Base-by-base conservation (phyloP, 1,140 invertebrate species). In the Drosophila saltans region DNA sequence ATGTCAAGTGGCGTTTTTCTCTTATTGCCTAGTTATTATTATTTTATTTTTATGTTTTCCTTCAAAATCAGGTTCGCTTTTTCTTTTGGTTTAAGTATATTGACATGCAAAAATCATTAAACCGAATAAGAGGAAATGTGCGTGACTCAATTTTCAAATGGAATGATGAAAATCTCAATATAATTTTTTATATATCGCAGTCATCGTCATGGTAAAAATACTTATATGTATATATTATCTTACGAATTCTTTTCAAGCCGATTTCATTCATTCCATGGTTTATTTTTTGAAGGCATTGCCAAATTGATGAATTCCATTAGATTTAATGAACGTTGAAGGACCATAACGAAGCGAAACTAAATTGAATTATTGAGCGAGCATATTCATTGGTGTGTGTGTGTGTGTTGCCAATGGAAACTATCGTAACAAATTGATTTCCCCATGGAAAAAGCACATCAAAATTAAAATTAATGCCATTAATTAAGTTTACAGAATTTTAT, bases 1-100 rank as follows among this genome's bases (percentile, higher is more conserved):
- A 77, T 83, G 80, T 82, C 69, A 82, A 77, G 72, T 77, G 75
- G 63, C 57, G 70, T 66, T 76, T 74, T 86, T 81, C 74, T 69
- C 66, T 63, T 72, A 59, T 68, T 66, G 11, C 9, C 63, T 66
- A 62, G 45, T 52, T 59, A 72, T 60, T 30, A 30, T 30, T 36
- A 36, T 36, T 6, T 36, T 36, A 36, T 36, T 36, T 6, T 36
- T 36, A 36, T 36, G 33, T 36, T 36, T 36, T 36, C 33, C 6
- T 6, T 1, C 33, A 36, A 72, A 74, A 60, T 52, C 70, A 52
- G 28, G 40, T 41, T 36, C 7, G 39, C 40, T 66, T 65, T 59
- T 57, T 21, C 11, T 36, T 40, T 60, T 9, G 39, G 6, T 1
- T 63, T 40, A 45, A 6, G 45, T 9, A 28, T 39, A 30, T 16